Percentiles rank a stretch among this genome's conserved stretches.
Evolutionary conservation across 2,113 vertebrate genomes (phyloP).

Genomic region (Pomatorhinus ruficollis): DNA sequence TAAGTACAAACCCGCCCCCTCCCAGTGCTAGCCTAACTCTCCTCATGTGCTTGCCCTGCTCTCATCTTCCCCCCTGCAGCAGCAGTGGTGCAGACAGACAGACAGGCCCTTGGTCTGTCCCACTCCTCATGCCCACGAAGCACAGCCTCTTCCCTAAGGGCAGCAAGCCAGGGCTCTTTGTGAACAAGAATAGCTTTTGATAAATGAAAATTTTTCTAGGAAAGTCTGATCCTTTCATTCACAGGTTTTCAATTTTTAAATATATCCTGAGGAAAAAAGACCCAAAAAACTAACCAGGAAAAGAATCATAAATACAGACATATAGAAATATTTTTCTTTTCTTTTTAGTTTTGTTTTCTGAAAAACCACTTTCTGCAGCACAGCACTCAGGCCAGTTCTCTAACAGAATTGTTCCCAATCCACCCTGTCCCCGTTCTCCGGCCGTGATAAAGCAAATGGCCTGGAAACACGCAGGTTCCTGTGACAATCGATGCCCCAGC

Average conservation of each 20-base stretch:
- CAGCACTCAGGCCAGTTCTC: background rate
- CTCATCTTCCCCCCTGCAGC: background rate
- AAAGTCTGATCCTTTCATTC: background rate
- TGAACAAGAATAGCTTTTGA: background rate
- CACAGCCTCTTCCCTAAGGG: background rate
- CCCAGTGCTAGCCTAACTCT: background rate
- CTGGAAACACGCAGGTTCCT: background rate
- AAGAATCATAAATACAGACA: background rate
- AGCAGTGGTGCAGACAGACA: background rate
- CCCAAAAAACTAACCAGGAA: background rate
- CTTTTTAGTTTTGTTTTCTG: background rate
- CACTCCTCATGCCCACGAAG: background rate
- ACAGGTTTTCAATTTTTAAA: background rate
- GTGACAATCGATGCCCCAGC: fast-evolving
- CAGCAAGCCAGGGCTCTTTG: background rate
- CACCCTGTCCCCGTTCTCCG: fast-evolving
- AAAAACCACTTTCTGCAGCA: background rate
- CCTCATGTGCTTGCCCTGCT: background rate
- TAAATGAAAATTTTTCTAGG: background rate
- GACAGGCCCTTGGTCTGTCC: background rate
- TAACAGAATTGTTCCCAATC: background rate
- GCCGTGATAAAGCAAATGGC: background rate
- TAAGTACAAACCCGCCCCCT: background rate
- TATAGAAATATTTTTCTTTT: background rate
- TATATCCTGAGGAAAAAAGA: fast-evolving